Percentiles rank a stretch among this genome's conserved stretches.
Evolutionary conservation across 2,797 vertebrate genomes (phyloP).

Genomic region (Micrastur ruficollis): DNA sequence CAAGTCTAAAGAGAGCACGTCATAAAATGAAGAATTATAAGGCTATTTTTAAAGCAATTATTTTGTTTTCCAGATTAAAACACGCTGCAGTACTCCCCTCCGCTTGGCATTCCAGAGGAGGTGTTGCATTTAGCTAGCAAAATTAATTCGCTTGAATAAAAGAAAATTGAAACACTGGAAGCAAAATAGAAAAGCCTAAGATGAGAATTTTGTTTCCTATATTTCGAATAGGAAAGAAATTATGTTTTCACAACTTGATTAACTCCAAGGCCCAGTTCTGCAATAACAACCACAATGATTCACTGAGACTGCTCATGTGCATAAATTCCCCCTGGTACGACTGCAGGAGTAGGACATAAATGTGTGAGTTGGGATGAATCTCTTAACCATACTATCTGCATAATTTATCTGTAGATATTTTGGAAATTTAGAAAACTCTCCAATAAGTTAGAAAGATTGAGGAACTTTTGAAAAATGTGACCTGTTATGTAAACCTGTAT

Average conservation of each 20-base stretch:
- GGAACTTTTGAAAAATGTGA: background rate
- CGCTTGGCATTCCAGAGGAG: constrained; percentile 20
- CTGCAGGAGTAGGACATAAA: background rate
- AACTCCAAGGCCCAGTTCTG: background rate
- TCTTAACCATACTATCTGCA: background rate
- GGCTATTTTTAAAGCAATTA: constrained; percentile 45
- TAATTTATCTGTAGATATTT: background rate
- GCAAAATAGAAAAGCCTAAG: background rate
- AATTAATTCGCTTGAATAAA: background rate
- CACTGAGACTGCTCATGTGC: background rate
- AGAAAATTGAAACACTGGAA: background rate
- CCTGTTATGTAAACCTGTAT: constrained; percentile 45
- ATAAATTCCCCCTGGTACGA: background rate
- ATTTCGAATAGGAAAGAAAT: background rate
- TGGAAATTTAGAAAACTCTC: background rate
- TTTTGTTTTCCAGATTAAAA: constrained; percentile 27
- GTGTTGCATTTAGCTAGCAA: background rate
- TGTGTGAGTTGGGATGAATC: background rate
- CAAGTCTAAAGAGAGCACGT: constrained; percentile 20
- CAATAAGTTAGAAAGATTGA: background rate
- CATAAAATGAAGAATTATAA: constrained; percentile 14
- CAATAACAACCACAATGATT: background rate
- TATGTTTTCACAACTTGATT: background rate
- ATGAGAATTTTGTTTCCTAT: background rate
- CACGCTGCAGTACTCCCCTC: constrained; percentile 33